Evolutionary conservation across 2,888 invertebrate species (phyloP).

Genomic region (Zygothrica quintamaculata): DNA sequence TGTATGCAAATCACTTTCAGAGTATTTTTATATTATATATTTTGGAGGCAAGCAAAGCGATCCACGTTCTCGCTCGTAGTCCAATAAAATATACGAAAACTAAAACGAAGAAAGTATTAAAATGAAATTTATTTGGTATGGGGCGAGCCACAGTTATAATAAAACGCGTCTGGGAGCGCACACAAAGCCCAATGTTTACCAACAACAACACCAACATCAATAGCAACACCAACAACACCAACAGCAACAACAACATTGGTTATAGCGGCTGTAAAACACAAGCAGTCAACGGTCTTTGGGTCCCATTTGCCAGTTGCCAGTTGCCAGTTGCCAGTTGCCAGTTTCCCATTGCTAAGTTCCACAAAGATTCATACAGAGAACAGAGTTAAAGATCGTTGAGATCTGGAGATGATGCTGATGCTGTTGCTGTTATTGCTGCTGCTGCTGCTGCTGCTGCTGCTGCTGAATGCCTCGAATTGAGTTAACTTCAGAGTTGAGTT

Average conservation of each 20-base stretch:
- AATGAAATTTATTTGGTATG: constrained; percentile 77
- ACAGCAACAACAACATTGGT: constrained; percentile 35
- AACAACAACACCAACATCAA: constrained; percentile 58
- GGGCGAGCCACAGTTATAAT: constrained; percentile 72
- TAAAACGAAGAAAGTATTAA: constrained; percentile 80
- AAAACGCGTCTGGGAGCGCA: constrained; percentile 74
- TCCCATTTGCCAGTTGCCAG: constrained; percentile 18
- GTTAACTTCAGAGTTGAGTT: constrained; percentile 17
- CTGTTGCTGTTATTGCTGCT: neutral
- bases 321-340: constrained; percentile 6
- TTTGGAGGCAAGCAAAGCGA: constrained; percentile 25
- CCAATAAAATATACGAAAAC: constrained; percentile 75
- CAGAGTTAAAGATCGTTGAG: constrained; percentile 50
- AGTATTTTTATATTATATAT: neutral
- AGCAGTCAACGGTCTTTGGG: constrained; percentile 59
- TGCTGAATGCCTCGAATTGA: constrained; percentile 37
- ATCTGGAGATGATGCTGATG: constrained; percentile 12
- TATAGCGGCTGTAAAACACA: constrained; percentile 68
- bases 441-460: neutral
- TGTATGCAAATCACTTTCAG: constrained; percentile 78
- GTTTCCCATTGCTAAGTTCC: constrained; percentile 7
- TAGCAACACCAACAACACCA: constrained; percentile 18
- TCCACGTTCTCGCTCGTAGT: constrained; percentile 15
- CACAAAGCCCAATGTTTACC: constrained; percentile 77
- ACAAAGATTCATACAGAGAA: constrained; percentile 32